phyloP scores from a whole-genome alignment of 2,797 vertebrate species.

The Halcyon leucocephala region DNA sequence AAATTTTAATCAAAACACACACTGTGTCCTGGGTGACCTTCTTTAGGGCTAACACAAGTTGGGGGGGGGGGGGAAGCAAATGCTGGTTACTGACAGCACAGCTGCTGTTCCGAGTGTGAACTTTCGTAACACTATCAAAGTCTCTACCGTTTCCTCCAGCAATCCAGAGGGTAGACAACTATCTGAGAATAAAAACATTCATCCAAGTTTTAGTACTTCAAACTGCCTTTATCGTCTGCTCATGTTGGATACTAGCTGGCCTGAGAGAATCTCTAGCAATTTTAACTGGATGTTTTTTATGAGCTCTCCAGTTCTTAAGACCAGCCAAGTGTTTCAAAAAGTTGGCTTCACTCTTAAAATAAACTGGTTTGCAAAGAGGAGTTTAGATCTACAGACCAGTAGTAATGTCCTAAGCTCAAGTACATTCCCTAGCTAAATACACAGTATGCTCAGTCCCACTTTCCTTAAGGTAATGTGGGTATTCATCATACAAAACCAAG shows the following conservation, averaged over 20 bases:
- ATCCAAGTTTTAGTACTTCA: neutral
- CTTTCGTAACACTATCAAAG: neutral
- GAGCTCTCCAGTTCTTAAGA: neutral
- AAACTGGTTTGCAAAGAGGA: neutral
- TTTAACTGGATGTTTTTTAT: neutral
- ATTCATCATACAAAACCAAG: neutral
- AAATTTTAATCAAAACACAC: neutral
- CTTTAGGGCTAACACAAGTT: neutral
- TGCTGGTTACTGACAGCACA: neutral
- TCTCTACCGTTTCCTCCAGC: constrained; percentile 14
- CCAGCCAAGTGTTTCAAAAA: neutral
- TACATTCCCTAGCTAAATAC: neutral
- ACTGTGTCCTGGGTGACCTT: neutral
- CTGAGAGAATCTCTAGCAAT: neutral
- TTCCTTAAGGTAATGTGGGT: neutral
- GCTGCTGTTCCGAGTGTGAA: neutral
- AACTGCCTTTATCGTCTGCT: neutral
- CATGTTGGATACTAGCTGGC: neutral
- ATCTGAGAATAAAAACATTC: constrained; percentile 46
- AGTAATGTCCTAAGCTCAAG: neutral
- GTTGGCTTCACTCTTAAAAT: neutral
- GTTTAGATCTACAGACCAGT: neutral
- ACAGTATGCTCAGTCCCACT: neutral
- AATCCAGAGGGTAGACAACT: constrained; percentile 3
- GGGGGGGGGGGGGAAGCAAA: neutral